These are phyloP conservation scores for Hypanus sabinus DNA, from an alignment of 2,113 vertebrate species.

Conservation along the genomic window DNA sequence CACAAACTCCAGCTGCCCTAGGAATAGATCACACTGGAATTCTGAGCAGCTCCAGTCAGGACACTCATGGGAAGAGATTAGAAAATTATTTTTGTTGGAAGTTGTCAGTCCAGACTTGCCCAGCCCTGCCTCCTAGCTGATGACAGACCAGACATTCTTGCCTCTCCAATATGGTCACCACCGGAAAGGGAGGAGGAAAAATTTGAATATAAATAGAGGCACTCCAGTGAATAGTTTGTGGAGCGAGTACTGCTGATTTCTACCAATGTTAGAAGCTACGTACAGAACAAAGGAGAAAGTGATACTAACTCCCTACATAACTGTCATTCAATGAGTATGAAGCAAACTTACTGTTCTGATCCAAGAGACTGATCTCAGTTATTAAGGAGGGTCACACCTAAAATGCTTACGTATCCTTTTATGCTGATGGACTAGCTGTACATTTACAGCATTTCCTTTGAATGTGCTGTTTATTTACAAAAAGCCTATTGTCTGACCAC, in stretches of 20 bases:
- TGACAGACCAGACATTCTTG: background rate
- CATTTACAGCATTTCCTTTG: background rate
- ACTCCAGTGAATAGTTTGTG: too few species aligned
- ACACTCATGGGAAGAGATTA: background rate
- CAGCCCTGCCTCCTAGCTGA: background rate
- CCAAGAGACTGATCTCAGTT: background rate
- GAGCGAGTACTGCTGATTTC: background rate
- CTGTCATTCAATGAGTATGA: background rate
- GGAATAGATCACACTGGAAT: background rate
- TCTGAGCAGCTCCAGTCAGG: background rate
- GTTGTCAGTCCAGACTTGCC: background rate
- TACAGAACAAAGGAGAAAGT: background rate
- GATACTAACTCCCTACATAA: background rate
- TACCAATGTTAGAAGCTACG: too few species aligned
- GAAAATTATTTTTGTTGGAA: constrained; percentile 1
- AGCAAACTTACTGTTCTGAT: background rate
- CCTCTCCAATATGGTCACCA: background rate
- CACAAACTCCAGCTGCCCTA: background rate
- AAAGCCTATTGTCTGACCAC: background rate
- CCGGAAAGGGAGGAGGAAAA: background rate
- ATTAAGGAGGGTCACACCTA: background rate
- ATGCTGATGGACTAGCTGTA: background rate
- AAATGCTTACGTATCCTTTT: background rate
- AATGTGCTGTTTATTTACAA: background rate
- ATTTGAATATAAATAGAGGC: background rate